Base-by-base conservation (phyloP, 2,113 vertebrate species). In the Pangasianodon hypophthalmus region DNA sequence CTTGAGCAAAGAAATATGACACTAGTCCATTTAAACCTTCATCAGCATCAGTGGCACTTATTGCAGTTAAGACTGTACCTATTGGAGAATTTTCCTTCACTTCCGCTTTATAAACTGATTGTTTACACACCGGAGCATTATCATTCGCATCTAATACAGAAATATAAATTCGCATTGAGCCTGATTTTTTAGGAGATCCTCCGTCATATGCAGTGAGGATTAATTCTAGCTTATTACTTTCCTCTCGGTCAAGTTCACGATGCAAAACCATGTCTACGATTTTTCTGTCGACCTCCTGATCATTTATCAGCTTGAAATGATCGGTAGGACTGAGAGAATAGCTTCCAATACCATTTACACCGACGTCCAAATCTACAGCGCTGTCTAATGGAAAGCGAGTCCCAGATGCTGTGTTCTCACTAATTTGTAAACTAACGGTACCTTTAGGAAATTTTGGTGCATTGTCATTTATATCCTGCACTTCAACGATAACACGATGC, bases 81-180 rank as follows among this genome's bases (percentile, higher is more conserved):
- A 84, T 62, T 0, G 88, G 91, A 0, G 94, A 54, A 19, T 95
- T 95, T 90, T 96, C 96, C 0, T 37, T 67, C 1, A 96, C 29
- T n/a, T 69, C 93, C 0, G 90, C 71, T 24, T 92, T 93, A 64
- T 96, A 96, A 18, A 93, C 67, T 0, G 94, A 85, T 58, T 94
- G 93, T 62, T 91, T 92, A 90, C 96, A 97, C 0, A 92, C 82
- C 11, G 96, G 96, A 0, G 92, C 91, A 67, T 97, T 96, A 85
- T 97, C 96, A 88, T 96, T 97, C 0, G 41, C 92, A 84, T 96
- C 96, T 86, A 95, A 75, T 19, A 97, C 92, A 80, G 91, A 29
- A 0, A 97, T 80, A 0, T n/a, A 84, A 6, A 97, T 94, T 88
- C 92, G 84, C 0, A 94, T 48, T 0, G 93, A 94, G 0, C 95